A percentile compares a stretch with the other conserved stretches of the same genome.
phyloP scores from a whole-genome alignment of 2,113 vertebrate species.

The Dasyprocta punctata region DNA sequence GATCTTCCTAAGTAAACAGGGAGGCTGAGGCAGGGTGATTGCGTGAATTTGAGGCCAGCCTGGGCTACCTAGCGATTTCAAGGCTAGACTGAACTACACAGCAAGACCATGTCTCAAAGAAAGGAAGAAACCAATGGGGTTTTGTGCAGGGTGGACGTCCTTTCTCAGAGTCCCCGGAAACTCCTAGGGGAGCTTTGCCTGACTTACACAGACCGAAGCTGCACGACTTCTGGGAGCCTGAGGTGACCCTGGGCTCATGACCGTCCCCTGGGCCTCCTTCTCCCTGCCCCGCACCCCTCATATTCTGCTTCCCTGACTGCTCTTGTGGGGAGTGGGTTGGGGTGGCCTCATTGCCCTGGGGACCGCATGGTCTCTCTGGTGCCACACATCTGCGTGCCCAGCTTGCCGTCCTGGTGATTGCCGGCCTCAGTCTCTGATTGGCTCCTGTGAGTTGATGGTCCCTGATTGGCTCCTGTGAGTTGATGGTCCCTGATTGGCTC shows the following conservation, averaged over 20 bases:
- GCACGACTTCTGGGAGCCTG: neutral
- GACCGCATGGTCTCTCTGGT: neutral
- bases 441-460: no score
- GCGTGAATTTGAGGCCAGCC: neutral
- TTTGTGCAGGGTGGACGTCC: accelerated
- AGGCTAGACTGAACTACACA: neutral
- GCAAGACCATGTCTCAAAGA: neutral
- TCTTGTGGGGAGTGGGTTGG: accelerated
- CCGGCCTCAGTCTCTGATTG: neutral
- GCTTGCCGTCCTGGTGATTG: neutral
- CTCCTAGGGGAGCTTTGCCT: accelerated
- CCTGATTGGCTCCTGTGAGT: no score
- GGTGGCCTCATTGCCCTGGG: accelerated
- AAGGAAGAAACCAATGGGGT: neutral
- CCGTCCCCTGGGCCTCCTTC: accelerated
- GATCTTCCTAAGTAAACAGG: no score
- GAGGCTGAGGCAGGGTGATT: neutral
- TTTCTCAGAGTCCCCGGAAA: neutral
- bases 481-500: no score
- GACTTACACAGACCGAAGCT: accelerated
- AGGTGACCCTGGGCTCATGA: neutral
- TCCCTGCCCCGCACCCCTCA: accelerated
- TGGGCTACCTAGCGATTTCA: neutral
- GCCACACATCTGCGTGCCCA: accelerated
- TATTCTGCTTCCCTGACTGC: accelerated